A percentile compares a stretch with the other conserved stretches of the same genome.
phyloP scores from a whole-genome alignment of 2,113 vertebrate species.

The Archilochus colubris region DNA sequence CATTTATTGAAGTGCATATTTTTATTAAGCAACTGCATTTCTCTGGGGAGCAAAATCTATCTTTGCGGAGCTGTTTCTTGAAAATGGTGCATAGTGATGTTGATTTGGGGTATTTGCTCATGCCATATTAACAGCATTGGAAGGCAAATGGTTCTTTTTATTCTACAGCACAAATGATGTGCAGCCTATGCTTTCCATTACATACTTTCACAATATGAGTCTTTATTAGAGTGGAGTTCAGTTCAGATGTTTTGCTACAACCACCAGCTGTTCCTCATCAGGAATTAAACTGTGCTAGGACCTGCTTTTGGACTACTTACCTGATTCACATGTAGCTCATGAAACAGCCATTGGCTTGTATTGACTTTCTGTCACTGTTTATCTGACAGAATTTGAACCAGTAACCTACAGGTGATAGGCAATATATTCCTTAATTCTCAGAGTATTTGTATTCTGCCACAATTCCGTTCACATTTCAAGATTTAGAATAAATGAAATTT shows the following conservation, averaged over 20 bases:
- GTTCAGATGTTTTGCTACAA: background rate
- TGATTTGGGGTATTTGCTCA: background rate
- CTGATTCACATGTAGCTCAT: background rate
- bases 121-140: background rate
- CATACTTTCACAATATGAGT: background rate
- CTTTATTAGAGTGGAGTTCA: background rate
- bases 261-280: conserved; percentile 30
- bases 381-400: conserved; percentile 23
- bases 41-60: background rate
- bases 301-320: background rate
- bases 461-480: background rate
- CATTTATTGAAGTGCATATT: background rate
- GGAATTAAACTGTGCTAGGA: background rate
- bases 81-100: background rate
- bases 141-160: background rate
- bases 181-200: background rate
- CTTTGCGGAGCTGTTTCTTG: background rate
- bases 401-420: conserved; percentile 31
- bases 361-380: conserved; percentile 28
- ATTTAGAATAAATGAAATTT: background rate
- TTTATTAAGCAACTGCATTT: background rate
- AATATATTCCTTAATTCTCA: conserved; percentile 21
- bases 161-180: background rate
- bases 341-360: background rate
- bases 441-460: background rate